Conservation (phyloP, 2,797 vertebrate genomes). For the Myotis myotis region DNA sequence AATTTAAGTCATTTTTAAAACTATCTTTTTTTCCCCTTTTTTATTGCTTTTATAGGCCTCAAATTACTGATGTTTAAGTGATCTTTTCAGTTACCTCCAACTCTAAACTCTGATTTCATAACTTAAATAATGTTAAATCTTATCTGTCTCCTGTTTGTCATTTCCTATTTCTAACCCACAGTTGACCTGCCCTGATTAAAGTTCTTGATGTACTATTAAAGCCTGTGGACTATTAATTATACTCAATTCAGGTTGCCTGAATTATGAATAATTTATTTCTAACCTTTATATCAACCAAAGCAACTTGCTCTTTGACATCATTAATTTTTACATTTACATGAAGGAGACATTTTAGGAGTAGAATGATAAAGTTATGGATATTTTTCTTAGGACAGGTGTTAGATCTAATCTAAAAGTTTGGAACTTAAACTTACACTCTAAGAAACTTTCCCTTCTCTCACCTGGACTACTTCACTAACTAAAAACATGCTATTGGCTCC, state of each 20-base stretch:
- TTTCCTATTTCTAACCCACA: conserved; percentile 66
- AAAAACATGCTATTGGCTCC: neutral
- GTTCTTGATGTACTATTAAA: conserved; percentile 71
- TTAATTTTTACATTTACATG: conserved; percentile 81
- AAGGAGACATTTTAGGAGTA: conserved; percentile 64
- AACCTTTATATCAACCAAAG: conserved; percentile 85
- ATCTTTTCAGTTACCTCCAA: conserved; percentile 4
- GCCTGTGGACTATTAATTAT: conserved; percentile 67
- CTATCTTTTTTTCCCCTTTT: conserved; percentile 17
- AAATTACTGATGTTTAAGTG: conserved; percentile 16
- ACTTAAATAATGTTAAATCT: conserved; percentile 42
- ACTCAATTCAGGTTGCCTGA: conserved; percentile 74
- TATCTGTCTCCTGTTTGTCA: conserved; percentile 58
- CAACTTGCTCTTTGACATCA: conserved; percentile 80
- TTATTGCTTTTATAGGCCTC: conserved; percentile 36
- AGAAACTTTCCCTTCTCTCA: conserved; percentile 22
- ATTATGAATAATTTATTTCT: conserved; percentile 85
- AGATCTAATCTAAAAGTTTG: conserved; percentile 49
- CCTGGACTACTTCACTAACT: neutral
- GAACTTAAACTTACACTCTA: conserved; percentile 41
- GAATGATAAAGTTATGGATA: conserved; percentile 58
- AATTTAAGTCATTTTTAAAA: conserved; percentile 36
- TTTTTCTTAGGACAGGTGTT: conserved; percentile 56
- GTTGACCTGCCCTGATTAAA: conserved; percentile 69
- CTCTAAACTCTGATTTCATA: conserved; percentile 40